These are phyloP conservation scores for Tragelaphus imberbis DNA, from an alignment of 2,113 vertebrate species.

Conservation along the genomic window DNA sequence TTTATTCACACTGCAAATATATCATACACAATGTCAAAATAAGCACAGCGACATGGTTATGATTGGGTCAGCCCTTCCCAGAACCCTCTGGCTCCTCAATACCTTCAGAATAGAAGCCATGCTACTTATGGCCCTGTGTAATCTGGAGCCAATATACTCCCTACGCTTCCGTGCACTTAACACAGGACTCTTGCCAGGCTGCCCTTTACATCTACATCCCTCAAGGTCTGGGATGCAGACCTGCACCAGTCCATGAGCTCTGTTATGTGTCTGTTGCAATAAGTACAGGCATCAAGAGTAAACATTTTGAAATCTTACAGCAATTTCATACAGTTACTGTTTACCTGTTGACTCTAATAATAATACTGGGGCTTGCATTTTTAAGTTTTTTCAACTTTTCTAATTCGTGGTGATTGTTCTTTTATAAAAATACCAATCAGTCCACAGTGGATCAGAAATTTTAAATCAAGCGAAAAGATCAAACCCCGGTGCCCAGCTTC, in stretches of 20 bases:
- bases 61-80: not conserved
- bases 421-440: not conserved
- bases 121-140: not conserved
- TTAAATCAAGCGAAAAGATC: not conserved
- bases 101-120: not conserved
- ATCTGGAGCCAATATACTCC: not conserved
- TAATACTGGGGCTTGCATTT: not conserved
- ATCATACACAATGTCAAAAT: not conserved
- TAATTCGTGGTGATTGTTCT: not conserved
- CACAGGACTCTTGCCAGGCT: accelerated
- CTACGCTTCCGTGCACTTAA: not conserved
- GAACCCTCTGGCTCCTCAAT: not conserved
- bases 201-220: too few relatives aligned
- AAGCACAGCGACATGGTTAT: not conserved
- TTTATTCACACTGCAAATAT: not conserved
- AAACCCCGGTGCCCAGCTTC: not conserved
- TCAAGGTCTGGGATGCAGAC: not conserved
- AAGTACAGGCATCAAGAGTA: not conserved
- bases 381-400: not conserved
- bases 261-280: not conserved
- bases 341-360: not conserved
- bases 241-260: accelerated
- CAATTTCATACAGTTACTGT: not conserved
- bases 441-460: not conserved
- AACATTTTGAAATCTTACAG: not conserved